Percentiles rank a stretch among this genome's conserved stretches.
Conservation (phyloP, 2,888 invertebrate genomes). For the Scaptomyza caliginosa region DNA sequence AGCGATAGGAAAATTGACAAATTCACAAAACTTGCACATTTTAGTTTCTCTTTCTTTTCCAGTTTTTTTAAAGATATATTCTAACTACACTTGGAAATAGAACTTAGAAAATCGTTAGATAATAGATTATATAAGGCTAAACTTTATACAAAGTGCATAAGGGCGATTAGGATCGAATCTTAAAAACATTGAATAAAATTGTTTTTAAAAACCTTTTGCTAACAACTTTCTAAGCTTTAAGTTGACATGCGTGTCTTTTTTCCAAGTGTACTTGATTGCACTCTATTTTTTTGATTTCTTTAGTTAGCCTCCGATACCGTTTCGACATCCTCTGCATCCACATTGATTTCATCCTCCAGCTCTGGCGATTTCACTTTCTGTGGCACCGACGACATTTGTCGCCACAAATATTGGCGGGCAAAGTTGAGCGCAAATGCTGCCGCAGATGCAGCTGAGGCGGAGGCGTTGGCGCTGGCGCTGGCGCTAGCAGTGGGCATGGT, state of each 20-base stretch:
- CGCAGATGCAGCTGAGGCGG: slow-evolving; percentile 85
- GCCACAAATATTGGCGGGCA: slow-evolving; percentile 80
- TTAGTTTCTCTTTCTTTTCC: not conserved
- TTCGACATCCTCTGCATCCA: slow-evolving; percentile 86
- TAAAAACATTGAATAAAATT: not conserved
- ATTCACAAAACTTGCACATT: slow-evolving; percentile 14
- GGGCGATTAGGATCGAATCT: too few relatives aligned
- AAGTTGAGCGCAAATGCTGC: slow-evolving; percentile 85
- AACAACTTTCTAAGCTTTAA: not conserved
- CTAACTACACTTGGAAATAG: slow-evolving; percentile 5
- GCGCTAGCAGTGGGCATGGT: slow-evolving; percentile 85
- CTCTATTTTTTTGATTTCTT: slow-evolving; percentile 18
- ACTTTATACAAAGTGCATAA: not conserved
- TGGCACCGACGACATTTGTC: slow-evolving; percentile 54
- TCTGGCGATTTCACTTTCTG: slow-evolving; percentile 15
- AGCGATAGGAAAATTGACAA: slow-evolving; percentile 60
- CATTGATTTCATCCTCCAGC: slow-evolving; percentile 91
- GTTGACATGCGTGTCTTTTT: not conserved
- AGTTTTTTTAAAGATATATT: slow-evolving; percentile 11
- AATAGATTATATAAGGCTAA: too few relatives aligned
- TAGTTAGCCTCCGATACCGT: slow-evolving; percentile 79
- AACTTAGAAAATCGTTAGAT: not conserved
- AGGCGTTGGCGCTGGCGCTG: slow-evolving; percentile 85
- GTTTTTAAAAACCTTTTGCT: too few relatives aligned
- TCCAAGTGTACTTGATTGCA: slow-evolving; percentile 30